Percentiles rank a stretch among this genome's conserved stretches.
Conservation (phyloP, 2,113 vertebrate species). For the Anthoscopus minutus region DNA sequence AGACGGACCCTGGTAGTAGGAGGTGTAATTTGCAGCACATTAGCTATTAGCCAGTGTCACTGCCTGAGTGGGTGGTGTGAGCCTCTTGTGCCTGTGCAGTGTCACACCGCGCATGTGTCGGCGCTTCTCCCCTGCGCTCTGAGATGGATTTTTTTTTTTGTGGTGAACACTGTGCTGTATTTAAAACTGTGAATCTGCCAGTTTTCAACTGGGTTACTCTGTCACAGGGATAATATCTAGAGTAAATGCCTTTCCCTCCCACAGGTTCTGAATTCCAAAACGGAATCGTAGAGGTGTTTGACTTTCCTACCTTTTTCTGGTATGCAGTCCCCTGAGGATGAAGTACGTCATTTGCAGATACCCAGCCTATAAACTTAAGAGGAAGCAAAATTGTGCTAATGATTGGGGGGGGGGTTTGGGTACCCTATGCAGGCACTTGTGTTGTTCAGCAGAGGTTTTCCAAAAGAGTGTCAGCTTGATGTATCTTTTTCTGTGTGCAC, state of each 20-base stretch:
- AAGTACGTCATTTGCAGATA: neutral
- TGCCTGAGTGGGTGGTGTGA: constrained; percentile 73
- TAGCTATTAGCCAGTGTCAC: constrained; percentile 72
- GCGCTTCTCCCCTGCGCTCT: neutral
- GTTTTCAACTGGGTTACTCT: neutral
- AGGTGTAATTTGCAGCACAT: constrained; percentile 61
- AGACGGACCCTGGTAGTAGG: constrained; percentile 49
- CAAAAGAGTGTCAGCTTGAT: constrained; percentile 17
- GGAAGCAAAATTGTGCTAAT: neutral
- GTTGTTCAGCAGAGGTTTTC: constrained; percentile 17
- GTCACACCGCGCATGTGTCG: constrained; percentile 72
- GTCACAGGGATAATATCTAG: neutral
- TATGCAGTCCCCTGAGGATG: neutral
- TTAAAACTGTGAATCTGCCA: neutral
- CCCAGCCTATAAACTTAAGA: neutral
- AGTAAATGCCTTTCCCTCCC: neutral
- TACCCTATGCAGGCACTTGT: neutral
- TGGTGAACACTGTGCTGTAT: neutral
- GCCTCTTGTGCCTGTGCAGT: constrained; percentile 61
- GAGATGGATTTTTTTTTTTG: neutral
- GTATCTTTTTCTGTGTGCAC: neutral
- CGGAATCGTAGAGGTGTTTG: neutral
- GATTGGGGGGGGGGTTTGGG: neutral
- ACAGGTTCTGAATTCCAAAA: neutral
- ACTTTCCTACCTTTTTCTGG: neutral